These are phyloP conservation scores for Motacilla tschutschensis DNA, from an alignment of 2,113 vertebrate species.

Conservation along the genomic window DNA sequence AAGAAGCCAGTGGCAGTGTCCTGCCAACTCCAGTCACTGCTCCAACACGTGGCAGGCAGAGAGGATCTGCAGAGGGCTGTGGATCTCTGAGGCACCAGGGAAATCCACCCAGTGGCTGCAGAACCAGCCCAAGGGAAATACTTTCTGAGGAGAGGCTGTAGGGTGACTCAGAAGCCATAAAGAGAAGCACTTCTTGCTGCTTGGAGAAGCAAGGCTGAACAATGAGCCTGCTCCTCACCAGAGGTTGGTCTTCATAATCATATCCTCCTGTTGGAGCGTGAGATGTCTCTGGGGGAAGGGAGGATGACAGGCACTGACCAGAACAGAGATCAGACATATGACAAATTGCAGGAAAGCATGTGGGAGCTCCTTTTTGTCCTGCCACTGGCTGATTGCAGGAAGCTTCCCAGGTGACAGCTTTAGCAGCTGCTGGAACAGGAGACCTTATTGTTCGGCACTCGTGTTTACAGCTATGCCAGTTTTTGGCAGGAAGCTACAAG, in stretches of 20 bases:
- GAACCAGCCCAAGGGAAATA: neutral
- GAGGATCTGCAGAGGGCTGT: neutral
- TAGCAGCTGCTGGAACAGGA: slow-evolving; percentile 43
- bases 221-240: neutral
- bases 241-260: slow-evolving; percentile 11
- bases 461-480: neutral
- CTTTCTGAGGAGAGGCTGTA: neutral
- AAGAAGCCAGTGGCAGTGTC: neutral
- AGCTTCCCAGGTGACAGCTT: slow-evolving; percentile 46
- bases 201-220: slow-evolving; percentile 20
- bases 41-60: neutral
- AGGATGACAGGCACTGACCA: neutral
- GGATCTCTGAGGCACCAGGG: neutral
- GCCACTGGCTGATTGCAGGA: slow-evolving; percentile 44
- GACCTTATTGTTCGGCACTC: slow-evolving; percentile 5
- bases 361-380: slow-evolving; percentile 30
- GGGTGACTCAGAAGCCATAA: neutral
- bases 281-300: slow-evolving; percentile 19
- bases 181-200: neutral
- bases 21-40: neutral
- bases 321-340: neutral
- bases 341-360: slow-evolving; percentile 31
- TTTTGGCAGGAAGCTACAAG: slow-evolving; percentile 40
- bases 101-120: neutral
- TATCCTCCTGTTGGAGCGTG: neutral